phyloP scores from a whole-genome alignment of 1,140 invertebrate genomes.

The Nebria ingens region DNA sequence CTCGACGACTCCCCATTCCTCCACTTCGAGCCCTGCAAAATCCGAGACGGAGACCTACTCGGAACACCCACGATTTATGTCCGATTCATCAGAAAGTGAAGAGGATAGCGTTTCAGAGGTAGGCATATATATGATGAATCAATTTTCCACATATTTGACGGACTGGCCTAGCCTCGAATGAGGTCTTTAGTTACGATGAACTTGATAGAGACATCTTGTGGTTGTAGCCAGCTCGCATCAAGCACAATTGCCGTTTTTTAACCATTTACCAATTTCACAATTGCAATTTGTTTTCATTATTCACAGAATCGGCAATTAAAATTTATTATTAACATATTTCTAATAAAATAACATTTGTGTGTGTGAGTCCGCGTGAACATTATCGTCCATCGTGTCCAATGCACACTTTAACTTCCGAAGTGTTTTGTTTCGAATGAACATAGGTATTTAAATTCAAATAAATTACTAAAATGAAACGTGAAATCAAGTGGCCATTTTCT shows the following conservation, averaged over 20 bases:
- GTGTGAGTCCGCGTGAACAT: too few species aligned
- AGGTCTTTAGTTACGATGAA: slow-evolving; percentile 31
- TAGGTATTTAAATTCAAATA: too few species aligned
- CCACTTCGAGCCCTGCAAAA: slow-evolving; percentile 53
- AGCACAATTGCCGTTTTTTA: slow-evolving; percentile 22
- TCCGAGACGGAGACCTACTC: slow-evolving; percentile 68
- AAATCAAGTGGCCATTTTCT: too few species aligned
- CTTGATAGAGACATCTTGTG: slow-evolving; percentile 36
- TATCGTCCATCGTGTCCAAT: too few species aligned
- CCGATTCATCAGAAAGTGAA: slow-evolving; percentile 83
- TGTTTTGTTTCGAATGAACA: too few species aligned
- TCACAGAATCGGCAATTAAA: too few species aligned
- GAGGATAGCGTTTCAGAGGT: slow-evolving; percentile 89
- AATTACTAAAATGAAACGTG: too few species aligned
- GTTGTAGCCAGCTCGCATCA: slow-evolving; percentile 19
- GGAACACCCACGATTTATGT: slow-evolving; percentile 71
- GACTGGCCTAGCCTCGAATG: slow-evolving; percentile 20
- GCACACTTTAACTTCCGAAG: too few species aligned
- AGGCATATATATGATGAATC: slow-evolving; percentile 26
- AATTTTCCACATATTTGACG: slow-evolving; percentile 18
- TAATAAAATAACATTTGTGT: too few species aligned
- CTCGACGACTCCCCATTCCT: slow-evolving; percentile 49
- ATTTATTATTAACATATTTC: too few species aligned
- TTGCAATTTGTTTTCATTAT: too few species aligned
- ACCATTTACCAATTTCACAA: slow-evolving; percentile 19